Conservation (phyloP, 2,888 invertebrate species). For the Apotomis turbidana region DNA sequence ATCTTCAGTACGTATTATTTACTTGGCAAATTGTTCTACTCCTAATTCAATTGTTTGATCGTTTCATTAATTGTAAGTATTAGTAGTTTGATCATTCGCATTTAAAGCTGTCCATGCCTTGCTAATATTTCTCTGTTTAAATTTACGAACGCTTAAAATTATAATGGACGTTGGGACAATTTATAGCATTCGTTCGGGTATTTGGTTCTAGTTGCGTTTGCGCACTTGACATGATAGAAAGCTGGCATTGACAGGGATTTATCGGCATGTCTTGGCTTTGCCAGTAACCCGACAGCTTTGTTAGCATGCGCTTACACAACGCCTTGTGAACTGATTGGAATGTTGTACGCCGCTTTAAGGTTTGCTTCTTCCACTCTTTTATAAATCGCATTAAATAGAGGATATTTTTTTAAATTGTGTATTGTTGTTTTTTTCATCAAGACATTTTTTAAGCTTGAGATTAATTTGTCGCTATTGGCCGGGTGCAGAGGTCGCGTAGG, state of each 20-base stretch:
- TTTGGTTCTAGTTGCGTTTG: slow-evolving; percentile 20
- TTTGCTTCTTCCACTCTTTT: not conserved
- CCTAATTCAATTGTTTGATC: slow-evolving; percentile 3
- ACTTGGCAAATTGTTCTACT: slow-evolving; percentile 27
- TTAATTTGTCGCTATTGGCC: no score
- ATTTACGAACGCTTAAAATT: slow-evolving; percentile 33
- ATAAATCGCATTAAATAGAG: no score
- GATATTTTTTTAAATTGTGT: no score
- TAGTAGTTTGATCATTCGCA: slow-evolving; percentile 16
- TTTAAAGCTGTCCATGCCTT: slow-evolving; percentile 25
- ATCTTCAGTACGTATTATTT: slow-evolving; percentile 11
- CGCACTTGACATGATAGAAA: slow-evolving; percentile 38
- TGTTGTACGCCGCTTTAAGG: not conserved
- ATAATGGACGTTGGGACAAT: slow-evolving; percentile 32
- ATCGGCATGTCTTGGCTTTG: slow-evolving; percentile 17
- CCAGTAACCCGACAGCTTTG: slow-evolving; percentile 25
- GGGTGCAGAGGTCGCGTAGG: no score
- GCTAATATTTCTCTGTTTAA: slow-evolving; percentile 9
- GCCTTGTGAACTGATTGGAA: slow-evolving; percentile 11
- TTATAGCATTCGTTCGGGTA: slow-evolving; percentile 23
- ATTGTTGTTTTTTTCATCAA: no score
- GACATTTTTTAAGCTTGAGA: no score
- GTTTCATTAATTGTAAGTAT: slow-evolving; percentile 1
- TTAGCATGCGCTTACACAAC: slow-evolving; percentile 18
- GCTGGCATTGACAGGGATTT: slow-evolving; percentile 38